Conservation (phyloP, 2,888 invertebrate genomes). For the Villa cingulata region DNA sequence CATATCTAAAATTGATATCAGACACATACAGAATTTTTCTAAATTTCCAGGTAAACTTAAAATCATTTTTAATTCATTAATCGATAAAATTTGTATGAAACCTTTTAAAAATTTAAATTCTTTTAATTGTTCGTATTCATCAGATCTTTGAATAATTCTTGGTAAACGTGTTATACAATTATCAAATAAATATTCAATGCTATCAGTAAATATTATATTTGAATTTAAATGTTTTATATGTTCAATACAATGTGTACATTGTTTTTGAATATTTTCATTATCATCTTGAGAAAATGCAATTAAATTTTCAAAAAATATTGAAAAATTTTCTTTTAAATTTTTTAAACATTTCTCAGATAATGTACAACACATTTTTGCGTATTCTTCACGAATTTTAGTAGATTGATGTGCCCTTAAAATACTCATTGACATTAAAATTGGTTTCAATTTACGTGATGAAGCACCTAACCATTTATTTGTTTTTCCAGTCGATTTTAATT, state of each 20-base stretch:
- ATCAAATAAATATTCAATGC: constrained; percentile 5
- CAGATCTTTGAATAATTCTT: constrained; percentile 50
- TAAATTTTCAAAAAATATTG: constrained; percentile 51
- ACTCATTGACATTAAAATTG: constrained; percentile 35
- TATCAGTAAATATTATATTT: constrained; percentile 12
- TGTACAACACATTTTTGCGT: constrained; percentile 44
- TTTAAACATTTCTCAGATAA: constrained; percentile 47
- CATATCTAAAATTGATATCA: constrained; percentile 42
- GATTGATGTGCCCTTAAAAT: constrained; percentile 47
- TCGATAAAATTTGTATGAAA: constrained; percentile 46
- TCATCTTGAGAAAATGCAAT: constrained; percentile 56
- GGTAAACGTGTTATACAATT: constrained; percentile 45
- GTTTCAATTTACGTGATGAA: constrained; percentile 26
- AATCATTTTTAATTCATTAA: constrained; percentile 42
- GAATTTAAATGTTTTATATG: constrained; percentile 31
- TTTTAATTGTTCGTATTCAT: constrained; percentile 46
- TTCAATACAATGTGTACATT: constrained; percentile 32
- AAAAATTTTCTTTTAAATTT: constrained; percentile 46
- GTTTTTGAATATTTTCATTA: constrained; percentile 37
- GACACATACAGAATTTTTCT: constrained; percentile 41
- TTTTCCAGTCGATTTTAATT: constrained; percentile 22
- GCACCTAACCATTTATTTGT: constrained; percentile 34
- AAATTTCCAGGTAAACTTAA: constrained; percentile 42
- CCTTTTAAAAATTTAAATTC: constrained; percentile 52
- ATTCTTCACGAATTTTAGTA: constrained; percentile 45